These are phyloP conservation scores for Bubalus kerabau DNA, from an alignment of 2,113 vertebrate genomes.

Conservation along the genomic window DNA sequence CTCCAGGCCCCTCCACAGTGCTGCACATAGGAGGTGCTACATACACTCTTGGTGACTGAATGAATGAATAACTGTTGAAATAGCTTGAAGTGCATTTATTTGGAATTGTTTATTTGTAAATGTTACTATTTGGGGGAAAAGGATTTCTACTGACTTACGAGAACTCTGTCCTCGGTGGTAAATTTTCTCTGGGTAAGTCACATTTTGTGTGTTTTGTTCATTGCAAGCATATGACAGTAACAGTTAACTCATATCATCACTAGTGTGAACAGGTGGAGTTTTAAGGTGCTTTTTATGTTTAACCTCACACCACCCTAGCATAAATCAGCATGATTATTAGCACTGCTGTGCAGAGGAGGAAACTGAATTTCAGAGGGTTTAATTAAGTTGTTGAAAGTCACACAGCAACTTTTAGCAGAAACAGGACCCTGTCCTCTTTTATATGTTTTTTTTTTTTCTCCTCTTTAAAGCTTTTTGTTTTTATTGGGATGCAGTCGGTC, in stretches of 20 bases:
- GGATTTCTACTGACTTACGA: background rate
- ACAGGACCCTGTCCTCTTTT: background rate
- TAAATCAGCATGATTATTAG: background rate
- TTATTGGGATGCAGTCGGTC: background rate
- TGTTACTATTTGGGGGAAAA: background rate
- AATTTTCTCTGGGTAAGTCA: background rate
- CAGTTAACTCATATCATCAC: background rate
- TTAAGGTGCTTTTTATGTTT: background rate
- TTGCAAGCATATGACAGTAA: background rate
- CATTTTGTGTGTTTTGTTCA: background rate
- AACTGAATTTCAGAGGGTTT: background rate
- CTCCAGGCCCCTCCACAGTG: fast-evolving
- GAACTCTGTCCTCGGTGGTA: background rate
- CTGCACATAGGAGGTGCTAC: background rate
- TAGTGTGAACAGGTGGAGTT: background rate
- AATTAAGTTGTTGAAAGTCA: background rate
- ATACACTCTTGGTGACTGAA: background rate
- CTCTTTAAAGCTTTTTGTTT: background rate
- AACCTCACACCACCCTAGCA: background rate
- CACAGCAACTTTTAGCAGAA: background rate
- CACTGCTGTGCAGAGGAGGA: background rate
- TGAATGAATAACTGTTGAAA: background rate
- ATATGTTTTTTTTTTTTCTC: background rate
- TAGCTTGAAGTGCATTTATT: background rate
- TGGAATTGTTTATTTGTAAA: background rate